Conservation (phyloP, 2,797 vertebrate genomes). For the Apogon talboti region DNA sequence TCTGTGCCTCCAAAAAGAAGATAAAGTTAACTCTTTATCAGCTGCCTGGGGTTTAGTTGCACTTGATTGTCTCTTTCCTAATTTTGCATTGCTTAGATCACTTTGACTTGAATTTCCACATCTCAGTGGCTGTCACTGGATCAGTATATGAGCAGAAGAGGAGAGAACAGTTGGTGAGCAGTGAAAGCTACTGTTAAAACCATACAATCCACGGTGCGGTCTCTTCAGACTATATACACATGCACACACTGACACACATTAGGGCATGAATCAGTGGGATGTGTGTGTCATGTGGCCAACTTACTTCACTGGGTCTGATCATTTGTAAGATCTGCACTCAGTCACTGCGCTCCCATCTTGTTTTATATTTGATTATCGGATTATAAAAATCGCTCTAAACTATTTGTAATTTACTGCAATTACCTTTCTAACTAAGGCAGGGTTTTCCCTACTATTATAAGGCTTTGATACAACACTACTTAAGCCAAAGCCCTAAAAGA, state of each 20-base stretch:
- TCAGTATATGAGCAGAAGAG: conserved; percentile 22
- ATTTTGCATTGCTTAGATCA: conserved; percentile 3
- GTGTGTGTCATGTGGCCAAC: conserved; percentile 2
- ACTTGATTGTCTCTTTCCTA: too few relatives aligned
- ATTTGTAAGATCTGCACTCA: conserved; percentile 18
- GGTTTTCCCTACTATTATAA: too few relatives aligned
- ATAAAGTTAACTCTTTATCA: too few relatives aligned
- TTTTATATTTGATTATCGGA: too few relatives aligned
- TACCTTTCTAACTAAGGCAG: too few relatives aligned
- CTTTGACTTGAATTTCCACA: conserved; percentile 31
- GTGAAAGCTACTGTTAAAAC: conserved; percentile 32
- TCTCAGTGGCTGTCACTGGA: conserved; percentile 12
- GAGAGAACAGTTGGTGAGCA: conserved; percentile 45
- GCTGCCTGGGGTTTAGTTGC: too few relatives aligned
- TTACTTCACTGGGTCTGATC: conserved; percentile 17
- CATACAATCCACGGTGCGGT: conserved; percentile 43
- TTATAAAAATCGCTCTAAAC: too few relatives aligned
- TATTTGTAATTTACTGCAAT: too few relatives aligned
- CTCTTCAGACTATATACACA: conserved; percentile 23
- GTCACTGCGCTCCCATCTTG: background rate
- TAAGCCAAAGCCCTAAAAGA: too few relatives aligned
- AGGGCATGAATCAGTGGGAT: conserved; percentile 9
- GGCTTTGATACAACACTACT: too few relatives aligned
- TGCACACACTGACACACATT: background rate
- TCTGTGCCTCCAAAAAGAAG: too few relatives aligned